phyloP scores from a whole-genome alignment of 2,888 invertebrate genomes.

The Tanaodytes sp. region DNA sequence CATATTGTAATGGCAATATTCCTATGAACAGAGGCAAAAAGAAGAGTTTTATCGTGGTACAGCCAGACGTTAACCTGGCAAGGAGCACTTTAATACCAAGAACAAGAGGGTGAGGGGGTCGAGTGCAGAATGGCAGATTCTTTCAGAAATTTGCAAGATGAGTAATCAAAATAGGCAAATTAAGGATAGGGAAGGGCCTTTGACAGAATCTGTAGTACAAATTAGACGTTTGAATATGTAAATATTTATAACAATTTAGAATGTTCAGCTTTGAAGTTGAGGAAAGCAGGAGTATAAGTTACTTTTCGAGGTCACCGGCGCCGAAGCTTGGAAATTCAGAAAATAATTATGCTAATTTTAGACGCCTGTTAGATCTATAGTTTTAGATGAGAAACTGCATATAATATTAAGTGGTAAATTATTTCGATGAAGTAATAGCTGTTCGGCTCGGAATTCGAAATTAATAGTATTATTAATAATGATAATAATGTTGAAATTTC shows the following conservation, averaged over 20 bases:
- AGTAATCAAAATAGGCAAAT: conserved; percentile 37
- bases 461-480: too few relatives aligned
- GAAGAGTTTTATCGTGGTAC: not conserved
- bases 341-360: too few relatives aligned
- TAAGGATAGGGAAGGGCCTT: conserved; percentile 24
- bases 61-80: conserved; percentile 10
- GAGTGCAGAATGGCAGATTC: conserved; percentile 9
- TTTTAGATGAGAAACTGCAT: too few relatives aligned
- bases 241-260: conserved; percentile 39
- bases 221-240: conserved; percentile 35
- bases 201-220: conserved; percentile 31
- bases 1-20: conserved; percentile 19
- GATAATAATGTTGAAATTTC: too few relatives aligned
- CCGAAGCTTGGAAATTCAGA: too few relatives aligned
- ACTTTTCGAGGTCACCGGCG: too few relatives aligned
- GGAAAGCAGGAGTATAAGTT: conserved; percentile 30
- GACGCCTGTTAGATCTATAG: too few relatives aligned
- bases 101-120: not conserved
- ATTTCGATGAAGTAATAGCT: too few relatives aligned
- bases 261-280: conserved; percentile 27
- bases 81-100: conserved; percentile 14
- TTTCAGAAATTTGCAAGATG: conserved; percentile 22
- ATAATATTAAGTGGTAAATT: too few relatives aligned
- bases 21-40: conserved; percentile 9
- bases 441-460: too few relatives aligned